Conservation (phyloP, 2,797 vertebrate genomes). For the Leptatherina wallacei region DNA sequence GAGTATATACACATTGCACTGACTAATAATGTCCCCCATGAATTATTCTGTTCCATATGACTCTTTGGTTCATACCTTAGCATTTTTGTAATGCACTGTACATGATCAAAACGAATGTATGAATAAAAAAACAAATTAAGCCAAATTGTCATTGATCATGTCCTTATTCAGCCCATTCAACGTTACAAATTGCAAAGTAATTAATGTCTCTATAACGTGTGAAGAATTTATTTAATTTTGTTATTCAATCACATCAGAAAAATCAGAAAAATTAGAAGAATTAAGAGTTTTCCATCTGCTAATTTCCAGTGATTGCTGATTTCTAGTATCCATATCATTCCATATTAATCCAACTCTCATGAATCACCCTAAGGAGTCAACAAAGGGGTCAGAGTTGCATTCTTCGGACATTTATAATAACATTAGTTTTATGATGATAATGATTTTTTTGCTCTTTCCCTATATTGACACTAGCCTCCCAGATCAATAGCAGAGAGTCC, state of each 20-base stretch:
- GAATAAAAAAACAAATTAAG: slow-evolving; percentile 1
- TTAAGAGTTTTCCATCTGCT: background rate
- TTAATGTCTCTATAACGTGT: background rate
- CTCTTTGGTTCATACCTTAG: slow-evolving; percentile 18
- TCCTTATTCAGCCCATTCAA: background rate
- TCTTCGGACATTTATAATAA: slow-evolving; percentile 17
- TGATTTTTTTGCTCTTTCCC: slow-evolving; percentile 45
- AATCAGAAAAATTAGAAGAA: background rate
- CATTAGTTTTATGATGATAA: slow-evolving; percentile 49
- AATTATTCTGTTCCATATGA: slow-evolving; percentile 33
- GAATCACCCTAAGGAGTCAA: slow-evolving; percentile 9
- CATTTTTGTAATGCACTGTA: background rate
- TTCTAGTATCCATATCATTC: background rate
- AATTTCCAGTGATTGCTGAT: background rate
- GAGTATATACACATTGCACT: slow-evolving; percentile 37
- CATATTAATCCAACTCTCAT: background rate
- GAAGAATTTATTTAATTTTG: background rate
- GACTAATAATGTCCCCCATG: slow-evolving; percentile 20
- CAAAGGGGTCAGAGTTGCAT: slow-evolving; percentile 36
- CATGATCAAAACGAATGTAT: background rate
- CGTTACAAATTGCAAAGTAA: background rate
- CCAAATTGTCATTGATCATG: background rate
- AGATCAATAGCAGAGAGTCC: slow-evolving; percentile 66
- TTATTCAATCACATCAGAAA: background rate
- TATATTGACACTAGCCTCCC: slow-evolving; percentile 70